phyloP scores from a whole-genome alignment of 2,113 vertebrate species.

The Solea solea region DNA sequence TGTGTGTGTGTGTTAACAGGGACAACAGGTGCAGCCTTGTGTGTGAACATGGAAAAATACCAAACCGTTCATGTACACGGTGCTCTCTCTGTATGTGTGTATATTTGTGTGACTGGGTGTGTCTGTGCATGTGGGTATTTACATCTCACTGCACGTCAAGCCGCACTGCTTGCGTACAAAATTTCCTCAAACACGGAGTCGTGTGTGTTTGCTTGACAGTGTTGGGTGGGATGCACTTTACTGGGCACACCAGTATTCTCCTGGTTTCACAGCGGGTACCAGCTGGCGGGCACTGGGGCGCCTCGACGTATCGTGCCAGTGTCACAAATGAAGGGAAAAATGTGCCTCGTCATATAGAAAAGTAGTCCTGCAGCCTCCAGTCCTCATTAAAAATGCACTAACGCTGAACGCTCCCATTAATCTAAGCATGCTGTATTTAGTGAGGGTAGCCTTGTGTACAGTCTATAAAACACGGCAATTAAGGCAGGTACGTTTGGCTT shows the following conservation, averaged over 20 bases:
- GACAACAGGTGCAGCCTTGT: constrained; percentile 62
- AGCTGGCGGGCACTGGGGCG: constrained; percentile 66
- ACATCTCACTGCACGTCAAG: constrained; percentile 35
- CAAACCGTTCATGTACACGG: constrained; percentile 29
- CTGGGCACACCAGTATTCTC: constrained; percentile 32
- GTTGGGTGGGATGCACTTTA: constrained; percentile 34
- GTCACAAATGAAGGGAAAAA: constrained; percentile 63
- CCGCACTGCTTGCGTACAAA: background rate
- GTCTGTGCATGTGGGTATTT: constrained; percentile 39
- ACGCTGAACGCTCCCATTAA: constrained; percentile 78
- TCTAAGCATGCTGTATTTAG: constrained; percentile 76
- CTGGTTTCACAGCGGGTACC: constrained; percentile 54
- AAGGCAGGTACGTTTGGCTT: constrained; percentile 76
- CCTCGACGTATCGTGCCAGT: constrained; percentile 49
- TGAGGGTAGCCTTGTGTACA: constrained; percentile 75
- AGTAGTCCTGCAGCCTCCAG: constrained; percentile 71
- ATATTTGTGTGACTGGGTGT: constrained; percentile 29
- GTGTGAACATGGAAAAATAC: constrained; percentile 54
- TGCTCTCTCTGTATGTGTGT: constrained; percentile 8
- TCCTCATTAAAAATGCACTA: constrained; percentile 79
- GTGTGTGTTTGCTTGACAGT: constrained; percentile 41
- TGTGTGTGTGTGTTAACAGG: constrained; percentile 12
- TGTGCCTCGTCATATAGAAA: constrained; percentile 69
- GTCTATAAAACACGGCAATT: constrained; percentile 79
- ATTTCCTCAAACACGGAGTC: constrained; percentile 15